These are phyloP conservation scores for Oopsacas minuta DNA, from an alignment of 37 sponge, comb jelly and placozoan genomes.

Conservation along the genomic window DNA sequence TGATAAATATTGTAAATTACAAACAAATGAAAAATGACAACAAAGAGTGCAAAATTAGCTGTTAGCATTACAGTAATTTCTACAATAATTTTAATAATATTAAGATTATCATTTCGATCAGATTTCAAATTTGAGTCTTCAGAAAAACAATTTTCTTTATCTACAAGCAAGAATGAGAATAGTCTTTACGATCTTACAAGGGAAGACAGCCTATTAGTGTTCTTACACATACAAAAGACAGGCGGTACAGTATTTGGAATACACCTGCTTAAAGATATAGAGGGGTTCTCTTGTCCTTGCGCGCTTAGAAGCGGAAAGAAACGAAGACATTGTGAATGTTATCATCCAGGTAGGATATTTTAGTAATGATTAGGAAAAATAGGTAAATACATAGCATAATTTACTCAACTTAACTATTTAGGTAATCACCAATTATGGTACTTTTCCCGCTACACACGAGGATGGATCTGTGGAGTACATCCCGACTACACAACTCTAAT, in stretches of 20 bases:
- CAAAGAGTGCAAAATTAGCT: too few relatives aligned
- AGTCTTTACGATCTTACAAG: not conserved
- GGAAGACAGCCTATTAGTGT: conserved; percentile 27
- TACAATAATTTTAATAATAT: too few relatives aligned
- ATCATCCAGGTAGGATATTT: conserved; percentile 28
- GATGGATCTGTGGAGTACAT: conserved; percentile 79
- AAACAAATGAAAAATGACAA: too few relatives aligned
- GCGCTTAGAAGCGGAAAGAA: not conserved
- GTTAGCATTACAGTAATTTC: too few relatives aligned
- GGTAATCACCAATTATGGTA: conserved; percentile 48
- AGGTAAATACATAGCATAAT: not conserved
- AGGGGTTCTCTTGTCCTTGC: conserved; percentile 16
- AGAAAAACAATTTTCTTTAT: too few relatives aligned
- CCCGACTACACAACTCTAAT: conserved; percentile 44
- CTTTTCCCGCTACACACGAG: conserved; percentile 53
- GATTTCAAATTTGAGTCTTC: too few relatives aligned
- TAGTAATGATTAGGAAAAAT: too few relatives aligned
- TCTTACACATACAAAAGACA: conserved; percentile 85
- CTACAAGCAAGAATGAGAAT: too few relatives aligned
- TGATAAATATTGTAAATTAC: too few relatives aligned
- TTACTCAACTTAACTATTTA: not conserved
- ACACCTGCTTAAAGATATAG: conserved; percentile 28
- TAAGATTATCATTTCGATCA: too few relatives aligned
- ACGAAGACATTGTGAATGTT: conserved; percentile 16
- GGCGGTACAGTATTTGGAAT: conserved; percentile 57